A percentile compares a stretch with the other conserved stretches of the same genome.
phyloP scores from a whole-genome alignment of 2,797 vertebrate species.

The Sylvilagus floridanus region DNA sequence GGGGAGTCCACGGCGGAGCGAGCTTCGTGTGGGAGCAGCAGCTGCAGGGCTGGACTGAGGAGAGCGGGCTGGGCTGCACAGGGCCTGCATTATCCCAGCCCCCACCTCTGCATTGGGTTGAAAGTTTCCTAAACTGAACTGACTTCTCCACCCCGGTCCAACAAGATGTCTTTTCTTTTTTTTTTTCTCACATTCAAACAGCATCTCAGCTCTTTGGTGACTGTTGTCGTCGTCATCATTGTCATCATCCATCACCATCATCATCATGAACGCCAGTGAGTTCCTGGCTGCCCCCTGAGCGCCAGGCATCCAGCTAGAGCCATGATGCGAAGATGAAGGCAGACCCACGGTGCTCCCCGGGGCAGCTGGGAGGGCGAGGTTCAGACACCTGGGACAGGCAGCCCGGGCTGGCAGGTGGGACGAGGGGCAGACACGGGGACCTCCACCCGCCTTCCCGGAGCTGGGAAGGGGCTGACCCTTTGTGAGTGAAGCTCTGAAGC shows the following conservation, averaged over 20 bases:
- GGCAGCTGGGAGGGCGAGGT: slow-evolving; percentile 32
- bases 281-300: slow-evolving; percentile 23
- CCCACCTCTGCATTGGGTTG: neutral
- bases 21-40: neutral
- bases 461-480: neutral
- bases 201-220: slow-evolving; percentile 33
- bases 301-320: neutral
- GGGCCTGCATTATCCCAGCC: neutral
- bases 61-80: neutral
- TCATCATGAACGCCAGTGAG: neutral
- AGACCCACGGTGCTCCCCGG: neutral
- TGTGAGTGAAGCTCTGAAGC: neutral
- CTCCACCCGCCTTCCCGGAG: neutral
- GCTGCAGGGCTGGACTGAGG: too few species aligned
- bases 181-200: slow-evolving; percentile 10
- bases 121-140: neutral
- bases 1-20: neutral
- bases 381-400: neutral
- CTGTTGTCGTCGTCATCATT: neutral
- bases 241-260: neutral
- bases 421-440: neutral
- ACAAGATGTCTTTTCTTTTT: slow-evolving; percentile 41
- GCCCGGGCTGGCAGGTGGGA: neutral
- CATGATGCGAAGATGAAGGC: neutral
- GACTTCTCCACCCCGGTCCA: neutral